Evolutionary conservation across 2,113 vertebrate genomes (phyloP).

Genomic region (Axis porcinus): DNA sequence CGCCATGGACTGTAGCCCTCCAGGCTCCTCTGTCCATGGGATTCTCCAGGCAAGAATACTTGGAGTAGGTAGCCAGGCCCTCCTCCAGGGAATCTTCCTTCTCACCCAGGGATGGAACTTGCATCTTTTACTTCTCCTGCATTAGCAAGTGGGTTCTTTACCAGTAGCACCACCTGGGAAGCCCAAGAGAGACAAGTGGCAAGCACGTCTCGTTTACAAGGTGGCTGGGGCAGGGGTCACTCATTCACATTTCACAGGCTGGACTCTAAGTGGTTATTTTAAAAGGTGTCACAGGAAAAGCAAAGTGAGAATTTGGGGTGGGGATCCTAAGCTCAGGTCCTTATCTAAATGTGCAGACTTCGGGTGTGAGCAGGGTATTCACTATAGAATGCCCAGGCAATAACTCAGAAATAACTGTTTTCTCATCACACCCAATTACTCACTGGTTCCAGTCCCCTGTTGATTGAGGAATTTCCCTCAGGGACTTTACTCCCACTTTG

Average conservation of each 20-base stretch:
- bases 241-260: not conserved
- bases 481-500: not conserved
- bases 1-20: not conserved
- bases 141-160: not conserved
- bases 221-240: not conserved
- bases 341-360: not conserved
- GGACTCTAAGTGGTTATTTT: not conserved
- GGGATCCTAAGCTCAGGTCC: not conserved
- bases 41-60: not conserved
- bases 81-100: not conserved
- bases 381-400: not conserved
- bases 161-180: not conserved
- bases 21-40: not conserved
- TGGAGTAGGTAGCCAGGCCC: not conserved
- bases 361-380: not conserved
- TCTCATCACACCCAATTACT: not conserved
- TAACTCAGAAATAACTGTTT: not conserved
- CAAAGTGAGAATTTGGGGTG: not conserved
- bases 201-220: not conserved
- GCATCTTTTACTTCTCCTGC: not conserved
- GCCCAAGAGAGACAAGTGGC: not conserved
- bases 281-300: not conserved
- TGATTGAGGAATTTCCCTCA: not conserved
- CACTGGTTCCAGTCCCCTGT: not conserved
- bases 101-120: not conserved